phyloP scores from a whole-genome alignment of 2,113 vertebrate species.

The Saguinus imperator region DNA sequence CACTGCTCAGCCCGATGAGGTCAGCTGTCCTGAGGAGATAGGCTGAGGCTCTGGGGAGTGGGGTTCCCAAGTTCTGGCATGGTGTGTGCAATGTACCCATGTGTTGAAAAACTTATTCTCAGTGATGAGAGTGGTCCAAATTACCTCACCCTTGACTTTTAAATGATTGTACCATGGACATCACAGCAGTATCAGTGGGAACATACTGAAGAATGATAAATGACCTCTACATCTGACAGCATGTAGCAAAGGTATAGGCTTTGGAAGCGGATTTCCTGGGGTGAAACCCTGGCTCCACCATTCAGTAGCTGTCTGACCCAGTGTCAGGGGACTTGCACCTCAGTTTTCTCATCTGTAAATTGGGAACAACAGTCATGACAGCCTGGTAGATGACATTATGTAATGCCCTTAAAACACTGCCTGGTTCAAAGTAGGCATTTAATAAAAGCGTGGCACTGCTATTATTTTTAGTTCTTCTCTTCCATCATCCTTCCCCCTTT shows the following conservation, averaged over 20 bases:
- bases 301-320: rapidly evolving
- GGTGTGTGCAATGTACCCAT: rapidly evolving
- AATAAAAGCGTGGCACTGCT: background rate
- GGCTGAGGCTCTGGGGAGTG: background rate
- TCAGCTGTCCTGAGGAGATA: background rate
- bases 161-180: background rate
- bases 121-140: background rate
- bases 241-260: background rate
- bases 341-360: background rate
- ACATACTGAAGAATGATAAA: background rate
- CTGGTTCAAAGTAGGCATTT: background rate
- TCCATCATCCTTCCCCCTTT: background rate
- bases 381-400: rapidly evolving
- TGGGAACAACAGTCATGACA: background rate
- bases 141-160: background rate
- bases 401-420: rapidly evolving
- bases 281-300: too few species aligned
- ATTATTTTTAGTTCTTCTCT: background rate
- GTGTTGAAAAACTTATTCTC: background rate
- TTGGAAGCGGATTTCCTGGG: background rate
- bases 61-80: too few species aligned
- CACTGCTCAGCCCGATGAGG: rapidly evolving
- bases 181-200: background rate
- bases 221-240: too few species aligned
- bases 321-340: background rate